Conservation (phyloP, 2,113 vertebrate genomes). For the Nothobranchius furzeri region DNA sequence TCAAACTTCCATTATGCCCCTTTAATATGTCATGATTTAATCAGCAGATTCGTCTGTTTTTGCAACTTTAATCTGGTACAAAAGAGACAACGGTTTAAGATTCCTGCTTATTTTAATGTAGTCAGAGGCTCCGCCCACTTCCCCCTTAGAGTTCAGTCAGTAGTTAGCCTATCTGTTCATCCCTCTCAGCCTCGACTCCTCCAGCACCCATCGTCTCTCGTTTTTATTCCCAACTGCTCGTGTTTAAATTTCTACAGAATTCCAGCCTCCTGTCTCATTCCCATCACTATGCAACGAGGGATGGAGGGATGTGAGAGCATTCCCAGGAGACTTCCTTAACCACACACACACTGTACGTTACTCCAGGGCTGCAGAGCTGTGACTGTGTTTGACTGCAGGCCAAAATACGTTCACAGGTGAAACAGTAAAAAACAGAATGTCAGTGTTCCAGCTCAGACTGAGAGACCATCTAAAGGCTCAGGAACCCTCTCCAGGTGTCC, state of each 20-base stretch:
- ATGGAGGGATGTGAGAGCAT: not conserved
- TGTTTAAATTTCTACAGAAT: not conserved
- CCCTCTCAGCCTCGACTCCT: not conserved
- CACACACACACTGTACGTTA: not conserved
- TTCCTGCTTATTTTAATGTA: not conserved
- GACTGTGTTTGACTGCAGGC: not conserved
- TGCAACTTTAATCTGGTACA: too few relatives aligned
- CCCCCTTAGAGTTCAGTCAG: not conserved
- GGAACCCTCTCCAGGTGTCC: too few relatives aligned
- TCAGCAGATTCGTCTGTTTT: too few relatives aligned
- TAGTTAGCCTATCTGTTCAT: not conserved
- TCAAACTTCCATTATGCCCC: too few relatives aligned
- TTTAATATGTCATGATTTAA: too few relatives aligned
- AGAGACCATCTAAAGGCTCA: too few relatives aligned
- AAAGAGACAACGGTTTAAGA: too few relatives aligned
- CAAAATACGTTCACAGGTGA: too few relatives aligned
- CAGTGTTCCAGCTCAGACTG: too few relatives aligned
- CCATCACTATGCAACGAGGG: slow-evolving; percentile 2
- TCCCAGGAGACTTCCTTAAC: slow-evolving; percentile 29
- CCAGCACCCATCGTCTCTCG: not conserved
- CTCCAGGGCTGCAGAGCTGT: slow-evolving; percentile 3
- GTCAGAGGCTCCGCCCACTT: not conserved
- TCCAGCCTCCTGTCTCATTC: slow-evolving; percentile 5
- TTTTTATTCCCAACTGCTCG: not conserved
- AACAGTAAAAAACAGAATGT: too few relatives aligned